Evolutionary conservation across 2,797 vertebrate species (phyloP).

Genomic region (Pelodytes ibericus): DNA sequence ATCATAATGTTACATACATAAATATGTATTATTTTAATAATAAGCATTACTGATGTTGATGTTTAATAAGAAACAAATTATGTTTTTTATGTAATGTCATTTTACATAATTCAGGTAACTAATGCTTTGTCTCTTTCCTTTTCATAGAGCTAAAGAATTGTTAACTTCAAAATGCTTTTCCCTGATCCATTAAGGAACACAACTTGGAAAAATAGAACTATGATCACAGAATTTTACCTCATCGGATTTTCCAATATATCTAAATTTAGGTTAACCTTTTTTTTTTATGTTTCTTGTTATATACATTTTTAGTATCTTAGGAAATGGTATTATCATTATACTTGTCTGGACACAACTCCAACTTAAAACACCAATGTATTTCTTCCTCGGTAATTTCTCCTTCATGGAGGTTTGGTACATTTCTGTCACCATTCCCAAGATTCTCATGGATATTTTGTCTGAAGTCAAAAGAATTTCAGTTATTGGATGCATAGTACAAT

Average conservation of each 20-base stretch:
- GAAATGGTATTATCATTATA: constrained; percentile 13
- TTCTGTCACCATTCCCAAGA: constrained; percentile 21
- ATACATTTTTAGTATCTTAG: constrained; percentile 8
- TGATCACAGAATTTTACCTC: constrained; percentile 10
- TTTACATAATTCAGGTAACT: no score
- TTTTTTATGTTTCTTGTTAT: constrained; percentile 10
- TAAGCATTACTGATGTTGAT: no score
- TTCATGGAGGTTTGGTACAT: constrained; percentile 18
- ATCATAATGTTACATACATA: no score
- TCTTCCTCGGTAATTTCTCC: constrained; percentile 26
- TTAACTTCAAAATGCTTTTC: no score
- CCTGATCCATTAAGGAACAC: no score
- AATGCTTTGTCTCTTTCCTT: no score
- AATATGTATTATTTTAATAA: no score
- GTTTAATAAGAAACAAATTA: no score
- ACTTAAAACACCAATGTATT: constrained; percentile 28
- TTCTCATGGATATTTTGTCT: neutral
- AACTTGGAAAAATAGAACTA: no score
- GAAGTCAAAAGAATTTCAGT: neutral
- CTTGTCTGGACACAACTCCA: constrained; percentile 4
- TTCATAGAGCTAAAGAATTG: no score
- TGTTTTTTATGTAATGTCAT: no score
- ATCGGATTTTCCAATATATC: neutral
- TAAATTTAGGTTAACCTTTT: neutral
- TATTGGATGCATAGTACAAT: constrained; percentile 19